Base-by-base conservation (phyloP, 2,797 vertebrate species). In the Aulostomus chinensis region DNA sequence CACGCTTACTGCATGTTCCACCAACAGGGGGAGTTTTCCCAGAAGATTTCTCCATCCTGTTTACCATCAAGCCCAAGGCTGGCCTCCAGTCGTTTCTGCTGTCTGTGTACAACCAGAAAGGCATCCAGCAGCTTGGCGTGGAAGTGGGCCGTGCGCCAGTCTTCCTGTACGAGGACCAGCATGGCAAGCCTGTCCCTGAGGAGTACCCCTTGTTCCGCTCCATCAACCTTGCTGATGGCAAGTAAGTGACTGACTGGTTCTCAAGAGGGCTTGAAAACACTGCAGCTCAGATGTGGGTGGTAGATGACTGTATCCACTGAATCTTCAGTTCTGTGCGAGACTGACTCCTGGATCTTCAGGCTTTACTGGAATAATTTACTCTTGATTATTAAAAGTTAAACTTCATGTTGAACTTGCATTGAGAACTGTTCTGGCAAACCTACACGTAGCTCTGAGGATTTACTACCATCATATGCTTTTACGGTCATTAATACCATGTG, bases 21-120 rank as follows among this genome's bases (percentile, higher is more conserved):
- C 59, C 47, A 74, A 43, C 68, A 98, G 96, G 78, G 78, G 94
- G 92, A 80, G 80, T 71, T 68, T 98, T 99, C 83, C 97, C 97
- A 22, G 92, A 94, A 88, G 96, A 99, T 74, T 99, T 99, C 91
- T 98, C 97, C 70, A 91, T 99, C 90, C 79, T 98, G 80, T 94
- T 97, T 85, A 99, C 97, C 72, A 88, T 98, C 75, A 98, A 95
- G 82, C 95, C 96, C 51, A 95, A 96, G 77, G 91, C 91, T 41
- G 94, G 94, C 61, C 90, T 91, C 46, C 96, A 98, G 88, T 93
- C 96, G 65, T 98, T 99, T 84, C 90, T 99, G 72, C 78, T 99
- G 72, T 98, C 96, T 4, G 52, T 99, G 59, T 99, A 98, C 83
- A 96, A 96, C 56, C 91, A 96, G 33, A 92, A 97, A 57, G 95